Evolutionary conservation across 2,113 vertebrate species (phyloP).

Genomic region (Rhinogobius similis): DNA sequence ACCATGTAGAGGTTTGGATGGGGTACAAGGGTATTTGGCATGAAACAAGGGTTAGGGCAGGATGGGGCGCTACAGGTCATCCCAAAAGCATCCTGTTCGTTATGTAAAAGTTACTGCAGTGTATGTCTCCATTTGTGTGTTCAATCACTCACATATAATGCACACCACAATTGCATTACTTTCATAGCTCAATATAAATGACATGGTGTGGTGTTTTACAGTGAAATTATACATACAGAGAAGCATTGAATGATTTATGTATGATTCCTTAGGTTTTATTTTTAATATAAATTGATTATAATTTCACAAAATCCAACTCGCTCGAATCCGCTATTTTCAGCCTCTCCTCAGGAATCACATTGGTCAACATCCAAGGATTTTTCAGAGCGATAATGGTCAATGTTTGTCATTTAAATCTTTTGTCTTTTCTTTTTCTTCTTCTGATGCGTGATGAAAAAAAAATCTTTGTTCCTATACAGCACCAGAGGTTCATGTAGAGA

Average conservation of each 20-base stretch:
- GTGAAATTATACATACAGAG: neutral
- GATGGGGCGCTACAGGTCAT: neutral
- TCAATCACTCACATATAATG: no score
- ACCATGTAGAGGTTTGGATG: constrained; percentile 32
- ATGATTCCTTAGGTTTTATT: no score
- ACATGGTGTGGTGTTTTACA: neutral
- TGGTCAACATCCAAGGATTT: constrained; percentile 54
- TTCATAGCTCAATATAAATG: neutral
- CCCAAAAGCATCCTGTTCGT: constrained; percentile 1
- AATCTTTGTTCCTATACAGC: neutral
- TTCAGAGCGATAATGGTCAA: no score
- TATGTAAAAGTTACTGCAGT: no score
- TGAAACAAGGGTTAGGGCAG: constrained; percentile 13
- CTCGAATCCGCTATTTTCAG: constrained; percentile 34
- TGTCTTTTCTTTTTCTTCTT: constrained; percentile 21
- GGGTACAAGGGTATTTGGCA: constrained; percentile 22
- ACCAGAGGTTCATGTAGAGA: neutral
- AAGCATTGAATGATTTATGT: neutral
- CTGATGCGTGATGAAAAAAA: constrained; percentile 1
- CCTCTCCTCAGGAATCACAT: constrained; percentile 35
- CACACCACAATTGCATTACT: neutral
- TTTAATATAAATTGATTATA: no score
- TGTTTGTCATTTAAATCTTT: neutral
- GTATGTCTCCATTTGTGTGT: no score
- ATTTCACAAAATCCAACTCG: neutral